Conservation (phyloP, 2,888 invertebrate species). For the Strigamia transsilvanica region DNA sequence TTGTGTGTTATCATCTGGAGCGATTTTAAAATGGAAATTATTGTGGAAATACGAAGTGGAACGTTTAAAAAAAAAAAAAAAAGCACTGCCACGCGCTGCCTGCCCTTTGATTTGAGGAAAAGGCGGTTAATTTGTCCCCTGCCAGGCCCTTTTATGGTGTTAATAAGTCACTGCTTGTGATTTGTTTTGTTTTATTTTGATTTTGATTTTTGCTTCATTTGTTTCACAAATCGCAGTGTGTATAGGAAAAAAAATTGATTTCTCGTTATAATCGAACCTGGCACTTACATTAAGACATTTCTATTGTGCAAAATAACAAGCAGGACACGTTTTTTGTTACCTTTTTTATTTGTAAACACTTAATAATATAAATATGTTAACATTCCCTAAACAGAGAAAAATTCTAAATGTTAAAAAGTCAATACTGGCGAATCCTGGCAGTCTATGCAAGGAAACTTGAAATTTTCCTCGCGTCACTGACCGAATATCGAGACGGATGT, state of each 20-base stretch:
- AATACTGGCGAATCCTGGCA: slow-evolving; percentile 12
- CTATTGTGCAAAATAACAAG: background rate
- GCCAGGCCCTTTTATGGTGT: slow-evolving; percentile 41
- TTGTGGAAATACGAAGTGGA: slow-evolving; percentile 2
- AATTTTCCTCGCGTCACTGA: slow-evolving; percentile 23
- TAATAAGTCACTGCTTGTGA: background rate
- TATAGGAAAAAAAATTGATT: background rate
- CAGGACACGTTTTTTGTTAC: slow-evolving; percentile 20
- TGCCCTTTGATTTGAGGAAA: background rate
- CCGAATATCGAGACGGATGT: slow-evolving; percentile 32
- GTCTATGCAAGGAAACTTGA: slow-evolving; percentile 51
- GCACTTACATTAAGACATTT: slow-evolving; percentile 37
- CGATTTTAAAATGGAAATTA: background rate
- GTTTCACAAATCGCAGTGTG: background rate
- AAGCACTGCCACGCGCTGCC: slow-evolving; percentile 52
- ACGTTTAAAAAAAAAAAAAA: slow-evolving; percentile 44
- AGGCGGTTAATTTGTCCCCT: background rate
- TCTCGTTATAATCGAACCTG: background rate
- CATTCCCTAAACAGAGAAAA: slow-evolving; percentile 27
- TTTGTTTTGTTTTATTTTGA: background rate
- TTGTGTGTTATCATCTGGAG: slow-evolving; percentile 42
- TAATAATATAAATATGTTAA: background rate
- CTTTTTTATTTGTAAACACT: background rate
- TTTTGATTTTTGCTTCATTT: slow-evolving; percentile 16
- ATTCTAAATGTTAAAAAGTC: background rate